These are phyloP conservation scores for Litocranius walleri DNA, from an alignment of 2,113 vertebrate genomes.

Conservation along the genomic window DNA sequence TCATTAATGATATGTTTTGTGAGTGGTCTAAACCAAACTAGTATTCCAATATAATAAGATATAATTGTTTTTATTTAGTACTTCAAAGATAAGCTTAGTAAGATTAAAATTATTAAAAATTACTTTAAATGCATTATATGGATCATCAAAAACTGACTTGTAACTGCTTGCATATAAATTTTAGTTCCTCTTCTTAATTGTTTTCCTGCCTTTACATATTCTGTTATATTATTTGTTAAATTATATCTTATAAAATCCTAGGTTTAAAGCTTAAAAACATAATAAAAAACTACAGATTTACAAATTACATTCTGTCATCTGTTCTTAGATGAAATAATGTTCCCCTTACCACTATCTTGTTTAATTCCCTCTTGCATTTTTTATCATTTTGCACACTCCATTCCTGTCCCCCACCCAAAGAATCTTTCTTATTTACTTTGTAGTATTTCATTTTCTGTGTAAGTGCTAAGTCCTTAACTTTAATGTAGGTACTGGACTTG, in stretches of 20 bases:
- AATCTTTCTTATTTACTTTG: conserved; percentile 49
- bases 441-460: conserved; percentile 68
- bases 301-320: not conserved
- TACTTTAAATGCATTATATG: not conserved
- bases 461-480: conserved; percentile 83
- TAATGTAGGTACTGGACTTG: conserved; percentile 85
- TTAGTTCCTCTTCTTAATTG: not conserved
- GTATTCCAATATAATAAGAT: not conserved
- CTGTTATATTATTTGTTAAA: not conserved
- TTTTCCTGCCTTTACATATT: not conserved
- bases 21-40: not conserved
- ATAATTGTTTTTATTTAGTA: not conserved
- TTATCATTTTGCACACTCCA: not conserved
- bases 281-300: not conserved
- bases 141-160: not conserved
- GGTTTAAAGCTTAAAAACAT: not conserved
- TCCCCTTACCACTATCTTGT: not conserved
- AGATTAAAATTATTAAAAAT: not conserved
- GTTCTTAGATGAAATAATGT: not conserved
- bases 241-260: not conserved
- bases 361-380: not conserved
- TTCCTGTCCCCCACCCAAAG: not conserved
- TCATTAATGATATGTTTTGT: not conserved
- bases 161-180: not conserved
- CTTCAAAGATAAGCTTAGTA: not conserved